Evolutionary conservation across 2,888 invertebrate genomes (phyloP).

Genomic region (Athetis lepigone): DNA sequence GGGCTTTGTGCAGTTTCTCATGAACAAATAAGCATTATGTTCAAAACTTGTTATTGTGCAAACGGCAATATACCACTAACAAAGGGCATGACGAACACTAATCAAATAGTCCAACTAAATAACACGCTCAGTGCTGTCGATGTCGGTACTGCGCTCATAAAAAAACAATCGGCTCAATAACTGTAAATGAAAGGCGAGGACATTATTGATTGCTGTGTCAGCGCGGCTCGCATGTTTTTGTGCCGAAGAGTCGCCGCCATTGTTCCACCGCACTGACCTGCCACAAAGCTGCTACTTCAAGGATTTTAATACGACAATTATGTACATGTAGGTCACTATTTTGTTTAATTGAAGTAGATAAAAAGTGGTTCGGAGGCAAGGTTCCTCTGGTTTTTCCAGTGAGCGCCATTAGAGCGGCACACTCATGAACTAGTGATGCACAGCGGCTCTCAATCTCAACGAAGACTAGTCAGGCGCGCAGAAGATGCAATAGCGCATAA

Average conservation of each 20-base stretch:
- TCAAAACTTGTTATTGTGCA: no score
- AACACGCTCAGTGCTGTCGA: background rate
- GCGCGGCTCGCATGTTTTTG: slow-evolving; percentile 35
- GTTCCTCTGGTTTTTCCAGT: background rate
- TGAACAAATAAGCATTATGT: no score
- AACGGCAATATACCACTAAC: no score
- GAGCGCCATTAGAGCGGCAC: slow-evolving; percentile 19
- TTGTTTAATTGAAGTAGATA: slow-evolving; percentile 4
- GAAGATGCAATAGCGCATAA: background rate
- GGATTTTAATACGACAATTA: slow-evolving; percentile 42
- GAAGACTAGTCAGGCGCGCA: no score
- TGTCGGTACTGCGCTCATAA: slow-evolving; percentile 12
- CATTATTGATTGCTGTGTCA: slow-evolving; percentile 55
- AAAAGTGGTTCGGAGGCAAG: slow-evolving; percentile 22
- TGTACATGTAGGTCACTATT: slow-evolving; percentile 53
- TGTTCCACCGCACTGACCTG: slow-evolving; percentile 25
- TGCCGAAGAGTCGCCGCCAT: slow-evolving; percentile 30
- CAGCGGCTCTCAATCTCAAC: background rate
- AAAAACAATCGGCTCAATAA: slow-evolving; percentile 40
- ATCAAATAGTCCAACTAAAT: slow-evolving; percentile 18
- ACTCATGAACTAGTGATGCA: background rate
- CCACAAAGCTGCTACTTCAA: slow-evolving; percentile 37
- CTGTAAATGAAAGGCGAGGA: slow-evolving; percentile 52
- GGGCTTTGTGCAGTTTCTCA: no score
- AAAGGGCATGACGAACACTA: background rate